Percentiles rank a stretch among this genome's conserved stretches.
Conservation (phyloP, 2,113 vertebrate genomes). For the Dromas ardeola region DNA sequence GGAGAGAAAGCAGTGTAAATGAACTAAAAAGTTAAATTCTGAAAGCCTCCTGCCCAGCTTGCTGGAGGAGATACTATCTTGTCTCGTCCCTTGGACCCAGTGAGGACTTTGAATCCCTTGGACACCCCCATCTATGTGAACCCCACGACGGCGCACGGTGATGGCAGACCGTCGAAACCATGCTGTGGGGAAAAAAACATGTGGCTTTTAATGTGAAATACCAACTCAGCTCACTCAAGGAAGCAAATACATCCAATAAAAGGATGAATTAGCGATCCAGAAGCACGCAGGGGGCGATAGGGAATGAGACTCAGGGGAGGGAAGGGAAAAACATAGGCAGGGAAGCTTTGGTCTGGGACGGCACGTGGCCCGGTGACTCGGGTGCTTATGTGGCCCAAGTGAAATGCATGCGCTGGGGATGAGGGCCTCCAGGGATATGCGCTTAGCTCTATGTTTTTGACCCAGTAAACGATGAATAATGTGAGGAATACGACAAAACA, state of each 20-base stretch:
- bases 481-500: neutral
- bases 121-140: neutral
- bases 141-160: fast-evolving
- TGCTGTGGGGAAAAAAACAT: neutral
- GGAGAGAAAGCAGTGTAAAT: neutral
- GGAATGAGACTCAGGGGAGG: neutral
- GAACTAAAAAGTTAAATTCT: neutral
- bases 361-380: fast-evolving
- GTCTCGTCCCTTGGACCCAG: neutral
- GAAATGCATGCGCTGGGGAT: neutral
- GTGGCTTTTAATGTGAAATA: neutral
- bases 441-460: neutral
- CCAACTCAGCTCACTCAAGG: fast-evolving
- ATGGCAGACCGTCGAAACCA: neutral
- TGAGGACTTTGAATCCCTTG: neutral
- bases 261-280: neutral
- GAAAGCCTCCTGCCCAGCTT: neutral
- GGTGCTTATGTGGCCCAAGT: neutral
- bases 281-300: fast-evolving
- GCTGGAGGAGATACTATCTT: neutral
- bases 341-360: neutral
- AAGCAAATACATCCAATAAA: neutral
- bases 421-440: neutral
- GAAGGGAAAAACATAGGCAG: neutral
- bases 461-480: fast-evolving